Evolutionary conservation across 1,140 invertebrate species (phyloP), one percentile per base, ranked within the genome.

Genomic region (Ceratina calcarata): DNA sequence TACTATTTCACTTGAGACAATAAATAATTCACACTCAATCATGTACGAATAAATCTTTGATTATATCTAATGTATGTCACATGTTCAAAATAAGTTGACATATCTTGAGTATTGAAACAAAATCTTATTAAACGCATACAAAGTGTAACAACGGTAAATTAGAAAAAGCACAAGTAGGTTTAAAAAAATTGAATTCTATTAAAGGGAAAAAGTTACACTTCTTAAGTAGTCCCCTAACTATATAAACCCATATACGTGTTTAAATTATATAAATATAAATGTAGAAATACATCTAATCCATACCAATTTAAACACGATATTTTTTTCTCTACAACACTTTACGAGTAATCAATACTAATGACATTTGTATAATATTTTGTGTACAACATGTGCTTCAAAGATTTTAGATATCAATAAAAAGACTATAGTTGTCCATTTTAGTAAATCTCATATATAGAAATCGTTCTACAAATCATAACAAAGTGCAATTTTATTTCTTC

Each of bases 371-470:
- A 82, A 60, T 24, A 62, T 72, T 7, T 67, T 72, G 4, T 32
- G 72, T 83, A 85, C 76, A 80, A 73, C 73, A 86, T 86, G 85
- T 86, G 80, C 85, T 80, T 83, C 83, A 86, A 83, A 85, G 80
- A 85, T 22, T 58, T 49, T 12, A 22, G 32, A 73, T 13, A 20
- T 62, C 32, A 15, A 60, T 53, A 37, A 61, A 58, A 45, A 45
- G 10, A 45, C 37, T 45, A 10, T 3, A 45, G 6, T 45, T 45
- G 6, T 45, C 70, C 37, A 27, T 53, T 53, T n/a, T 57, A 53
- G 53, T 27, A 27, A 64, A 60, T 16, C 20, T 49, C 57, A 55
- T 37, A 32, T 53, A 64, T 45, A 49, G 20, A 57, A 64, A 2
- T 3, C 62, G 55, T 49, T 49, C 62, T 53, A 2, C 57, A 68